A percentile compares a stretch with the other conserved stretches of the same genome.
Conservation (phyloP, 2,888 invertebrate genomes). For the Parnassius glacialis region DNA sequence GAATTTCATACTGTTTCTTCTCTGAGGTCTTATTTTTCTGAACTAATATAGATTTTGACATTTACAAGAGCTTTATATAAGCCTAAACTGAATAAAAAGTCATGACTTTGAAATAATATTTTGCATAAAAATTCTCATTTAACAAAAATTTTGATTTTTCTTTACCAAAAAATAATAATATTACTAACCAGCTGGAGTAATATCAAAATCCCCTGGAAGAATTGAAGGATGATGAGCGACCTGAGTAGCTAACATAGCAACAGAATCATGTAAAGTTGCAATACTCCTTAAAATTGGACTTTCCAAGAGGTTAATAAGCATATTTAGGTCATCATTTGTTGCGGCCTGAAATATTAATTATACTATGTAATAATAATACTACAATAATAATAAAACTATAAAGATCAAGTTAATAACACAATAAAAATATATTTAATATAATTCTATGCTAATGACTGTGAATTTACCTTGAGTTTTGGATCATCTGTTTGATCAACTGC, state of each 20-base stretch:
- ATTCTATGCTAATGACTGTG: not conserved
- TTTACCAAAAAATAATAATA: no score
- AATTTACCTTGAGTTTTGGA: slow-evolving; percentile 85
- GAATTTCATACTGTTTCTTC: no score
- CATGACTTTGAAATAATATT: no score
- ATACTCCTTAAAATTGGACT: slow-evolving; percentile 95
- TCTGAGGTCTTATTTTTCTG: no score
- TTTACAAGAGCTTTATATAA: no score
- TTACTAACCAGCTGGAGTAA: slow-evolving; percentile 86
- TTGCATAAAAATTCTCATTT: no score
- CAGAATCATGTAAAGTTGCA: slow-evolving; percentile 94
- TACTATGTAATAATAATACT: not conserved
- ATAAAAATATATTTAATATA: not conserved
- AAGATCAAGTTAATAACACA: not conserved
- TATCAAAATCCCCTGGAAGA: slow-evolving; percentile 95
- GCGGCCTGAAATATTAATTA: slow-evolving; percentile 53
- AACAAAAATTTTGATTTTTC: no score
- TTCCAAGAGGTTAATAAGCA: slow-evolving; percentile 90
- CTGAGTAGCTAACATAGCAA: slow-evolving; percentile 92
- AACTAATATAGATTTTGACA: no score
- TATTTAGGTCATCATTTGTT: slow-evolving; percentile 89
- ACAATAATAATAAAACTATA: not conserved
- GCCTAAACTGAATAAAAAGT: no score
- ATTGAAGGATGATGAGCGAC: slow-evolving; percentile 95
- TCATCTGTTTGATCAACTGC: slow-evolving; percentile 92